phyloP scores from a whole-genome alignment of 2,888 invertebrate species.

The Dione juno region DNA sequence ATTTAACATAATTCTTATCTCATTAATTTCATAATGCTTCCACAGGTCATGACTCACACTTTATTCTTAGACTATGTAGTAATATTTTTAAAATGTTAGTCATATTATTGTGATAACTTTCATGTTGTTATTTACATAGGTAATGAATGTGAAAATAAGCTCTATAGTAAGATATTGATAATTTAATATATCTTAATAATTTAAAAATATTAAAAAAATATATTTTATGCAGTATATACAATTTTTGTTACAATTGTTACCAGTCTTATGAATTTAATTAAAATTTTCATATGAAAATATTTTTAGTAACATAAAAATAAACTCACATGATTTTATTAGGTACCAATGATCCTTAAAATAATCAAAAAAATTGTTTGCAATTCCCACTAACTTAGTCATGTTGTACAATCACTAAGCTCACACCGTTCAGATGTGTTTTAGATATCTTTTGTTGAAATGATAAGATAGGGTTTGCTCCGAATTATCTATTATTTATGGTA shows the following conservation, averaged over 20 bases:
- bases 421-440: slow-evolving; percentile 15
- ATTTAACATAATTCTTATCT: neutral
- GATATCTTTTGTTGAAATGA: slow-evolving; percentile 9
- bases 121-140: no score
- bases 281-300: neutral
- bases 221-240: no score
- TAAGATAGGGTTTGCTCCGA: slow-evolving; percentile 17
- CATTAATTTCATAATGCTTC: slow-evolving; percentile 7
- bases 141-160: no score
- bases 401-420: slow-evolving; percentile 40
- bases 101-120: no score
- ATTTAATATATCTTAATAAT: no score
- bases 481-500: slow-evolving; percentile 8
- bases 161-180: no score
- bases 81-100: slow-evolving; percentile 2
- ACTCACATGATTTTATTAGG: slow-evolving; percentile 73
- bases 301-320: neutral
- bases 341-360: slow-evolving; percentile 67
- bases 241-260: no score
- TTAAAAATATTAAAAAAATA: no score
- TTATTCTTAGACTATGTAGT: slow-evolving; percentile 1
- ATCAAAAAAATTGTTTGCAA: slow-evolving; percentile 58
- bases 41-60: neutral
- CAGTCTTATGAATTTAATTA: neutral
- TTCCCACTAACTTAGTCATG: slow-evolving; percentile 63